A percentile compares a stretch with the other conserved stretches of the same genome.
phyloP scores from a whole-genome alignment of 2,797 vertebrate genomes.

The Sebastes kiyomatsui region DNA sequence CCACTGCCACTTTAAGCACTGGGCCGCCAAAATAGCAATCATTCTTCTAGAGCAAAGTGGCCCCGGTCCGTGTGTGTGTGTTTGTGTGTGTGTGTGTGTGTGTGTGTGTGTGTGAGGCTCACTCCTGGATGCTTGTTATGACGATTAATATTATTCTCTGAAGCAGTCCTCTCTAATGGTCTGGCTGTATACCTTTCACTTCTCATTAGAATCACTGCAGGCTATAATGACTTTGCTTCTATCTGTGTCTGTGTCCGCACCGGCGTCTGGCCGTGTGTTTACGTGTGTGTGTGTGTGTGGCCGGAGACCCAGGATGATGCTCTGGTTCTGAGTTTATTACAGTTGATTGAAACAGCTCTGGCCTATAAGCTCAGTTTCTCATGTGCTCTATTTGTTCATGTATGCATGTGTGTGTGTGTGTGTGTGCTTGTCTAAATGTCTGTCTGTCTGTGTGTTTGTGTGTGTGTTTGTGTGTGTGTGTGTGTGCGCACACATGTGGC shows the following conservation, averaged over 20 bases:
- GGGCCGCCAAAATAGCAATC: conserved; percentile 85
- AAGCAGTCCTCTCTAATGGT: conserved; percentile 82
- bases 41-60: conserved; percentile 82
- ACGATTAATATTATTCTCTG: conserved; percentile 85
- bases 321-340: conserved; percentile 58
- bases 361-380: conserved; percentile 50
- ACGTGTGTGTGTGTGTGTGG: not conserved
- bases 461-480: not conserved
- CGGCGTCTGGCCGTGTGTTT: conserved; percentile 31
- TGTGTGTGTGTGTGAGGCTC: conserved; percentile 42
- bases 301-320: conserved; percentile 27
- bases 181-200: conserved; percentile 83
- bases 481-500: not conserved
- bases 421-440: not conserved
- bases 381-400: conserved; percentile 35
- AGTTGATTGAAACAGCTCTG: conserved; percentile 68
- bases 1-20: conserved; percentile 82
- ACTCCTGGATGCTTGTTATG: conserved; percentile 80
- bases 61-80: conserved; percentile 32
- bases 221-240: conserved; percentile 67
- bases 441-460: not conserved
- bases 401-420: conserved; percentile 10
- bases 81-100: conserved; percentile 33
- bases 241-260: conserved; percentile 56
- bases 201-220: conserved; percentile 80